A percentile compares a stretch with the other conserved stretches of the same genome.
Conservation (phyloP, 2,888 invertebrate genomes). For the Drosophila cognata region DNA sequence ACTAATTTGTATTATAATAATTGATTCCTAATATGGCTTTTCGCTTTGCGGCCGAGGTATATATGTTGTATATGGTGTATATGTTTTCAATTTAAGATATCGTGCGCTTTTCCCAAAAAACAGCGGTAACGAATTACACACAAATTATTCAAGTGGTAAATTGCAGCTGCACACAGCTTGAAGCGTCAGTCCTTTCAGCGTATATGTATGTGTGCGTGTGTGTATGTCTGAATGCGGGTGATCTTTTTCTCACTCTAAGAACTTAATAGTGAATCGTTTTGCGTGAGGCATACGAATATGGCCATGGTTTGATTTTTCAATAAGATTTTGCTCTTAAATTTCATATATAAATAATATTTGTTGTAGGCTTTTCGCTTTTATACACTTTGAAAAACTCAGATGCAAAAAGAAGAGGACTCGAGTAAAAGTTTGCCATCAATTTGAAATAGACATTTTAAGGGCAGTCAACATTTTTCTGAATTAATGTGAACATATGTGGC, state of each 20-base stretch:
- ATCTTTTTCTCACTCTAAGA: no score
- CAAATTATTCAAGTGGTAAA: neutral
- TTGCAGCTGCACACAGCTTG: neutral
- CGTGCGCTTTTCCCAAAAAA: neutral
- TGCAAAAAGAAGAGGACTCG: neutral
- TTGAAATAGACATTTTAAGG: constrained; percentile 12
- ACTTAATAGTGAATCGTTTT: neutral
- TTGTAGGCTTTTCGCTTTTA: neutral
- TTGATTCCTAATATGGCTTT: neutral
- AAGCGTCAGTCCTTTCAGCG: neutral
- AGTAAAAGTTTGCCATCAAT: constrained; percentile 8
- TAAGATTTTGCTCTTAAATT: neutral
- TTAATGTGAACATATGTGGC: constrained; percentile 13
- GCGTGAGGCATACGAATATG: no score
- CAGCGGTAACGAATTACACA: neutral
- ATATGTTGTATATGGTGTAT: neutral
- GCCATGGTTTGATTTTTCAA: neutral
- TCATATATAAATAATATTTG: neutral
- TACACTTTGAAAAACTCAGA: neutral
- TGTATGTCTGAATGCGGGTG: neutral
- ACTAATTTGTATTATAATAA: no score
- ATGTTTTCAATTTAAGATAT: neutral
- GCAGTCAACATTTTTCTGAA: constrained; percentile 11
- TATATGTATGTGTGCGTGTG: neutral
- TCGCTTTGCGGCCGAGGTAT: no score